Evolutionary conservation across 2,113 vertebrate genomes (phyloP), one percentile per base, ranked within the genome.

Genomic region (Corynorhinus townsendii): DNA sequence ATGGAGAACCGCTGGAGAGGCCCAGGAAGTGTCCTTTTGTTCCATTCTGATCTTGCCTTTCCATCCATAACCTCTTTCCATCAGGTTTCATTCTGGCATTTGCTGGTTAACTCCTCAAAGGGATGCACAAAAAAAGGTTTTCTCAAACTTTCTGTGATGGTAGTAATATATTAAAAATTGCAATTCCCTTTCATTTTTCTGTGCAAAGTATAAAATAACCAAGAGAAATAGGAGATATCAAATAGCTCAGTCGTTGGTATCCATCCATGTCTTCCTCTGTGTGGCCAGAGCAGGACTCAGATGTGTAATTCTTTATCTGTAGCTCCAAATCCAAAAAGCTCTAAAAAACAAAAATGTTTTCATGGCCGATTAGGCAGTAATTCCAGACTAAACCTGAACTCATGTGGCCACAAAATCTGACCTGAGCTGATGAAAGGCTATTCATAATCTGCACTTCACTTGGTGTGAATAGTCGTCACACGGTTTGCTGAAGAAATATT

Each of bases 381-480:
- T 73, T 35, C 30, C 77, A 62, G 52, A 87, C 40, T 71, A 79
- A 52, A 35, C 38, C 66, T 76, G 68, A 89, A 89, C 16, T 68
- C 71, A 24, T 3, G 52, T 69, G 62, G 14, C 69, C 45, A 81
- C 47, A 91, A 68, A 89, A 86, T n/a, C n/a, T 75, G 73, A 95
- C 62, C 62, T 2, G 66, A 6, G 38, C 38, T 33, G 80, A 76
- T 30, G 19, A 49, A 71, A 82, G 28, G 47, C 90, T 83, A 72
- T 91, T 93, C 93, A 89, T 77, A 93, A 85, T 11, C 62, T 73
- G n/a, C 24, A 11, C 59, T 88, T 91, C 40, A 33, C 62, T 86
- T n/a, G 38, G 35, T 82, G 33, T 82, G 54, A 95, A 73, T 52
- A 47, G 62, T 77, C n/a, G 62, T 72, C 68, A 83, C 71, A 73